Evolutionary conservation across 1,140 invertebrate species (phyloP).

Genomic region (Adoxophyes honmai): DNA sequence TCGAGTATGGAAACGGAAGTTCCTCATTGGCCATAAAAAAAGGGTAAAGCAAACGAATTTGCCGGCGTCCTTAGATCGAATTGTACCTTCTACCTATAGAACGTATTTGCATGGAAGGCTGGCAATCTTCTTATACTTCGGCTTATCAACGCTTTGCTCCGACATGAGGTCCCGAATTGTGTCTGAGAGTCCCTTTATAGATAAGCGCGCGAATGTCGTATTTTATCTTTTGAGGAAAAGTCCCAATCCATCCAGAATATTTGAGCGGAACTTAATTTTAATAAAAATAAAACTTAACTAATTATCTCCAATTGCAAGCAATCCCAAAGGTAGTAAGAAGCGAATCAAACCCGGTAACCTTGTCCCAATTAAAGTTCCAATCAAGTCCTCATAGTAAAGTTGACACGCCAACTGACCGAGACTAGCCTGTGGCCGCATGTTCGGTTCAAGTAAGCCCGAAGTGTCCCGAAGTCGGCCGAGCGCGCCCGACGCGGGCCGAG

Average conservation of each 20-base stretch:
- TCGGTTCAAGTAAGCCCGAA: constrained; percentile 50
- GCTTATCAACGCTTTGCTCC: constrained; percentile 44
- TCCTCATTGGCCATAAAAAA: constrained; percentile 38
- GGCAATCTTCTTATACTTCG: constrained; percentile 37
- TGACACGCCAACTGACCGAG: constrained; percentile 59
- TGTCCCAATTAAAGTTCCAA: constrained; percentile 66
- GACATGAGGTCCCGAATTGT: constrained; percentile 39
- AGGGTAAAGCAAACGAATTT: constrained; percentile 39
- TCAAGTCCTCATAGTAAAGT: constrained; percentile 50
- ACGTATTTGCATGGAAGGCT: constrained; percentile 35
- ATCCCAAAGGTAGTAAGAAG: not conserved
- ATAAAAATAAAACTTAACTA: no score
- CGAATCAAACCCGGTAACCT: constrained; percentile 44
- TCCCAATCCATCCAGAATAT: no score
- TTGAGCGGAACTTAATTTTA: no score
- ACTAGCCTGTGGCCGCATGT: constrained; percentile 32
- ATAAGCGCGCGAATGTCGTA: constrained; percentile 13
- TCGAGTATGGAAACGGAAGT: constrained; percentile 17
- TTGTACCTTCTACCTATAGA: constrained; percentile 24
- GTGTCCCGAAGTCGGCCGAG: constrained; percentile 32
- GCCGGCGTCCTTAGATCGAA: constrained; percentile 32
- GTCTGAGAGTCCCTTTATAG: constrained; percentile 18
- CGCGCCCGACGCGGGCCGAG: constrained; percentile 35
- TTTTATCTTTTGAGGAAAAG: not conserved
- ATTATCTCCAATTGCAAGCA: no score